Percentiles rank a stretch among this genome's conserved stretches.
Conservation (phyloP, 2,888 invertebrate genomes). For the Papilio demoleus region DNA sequence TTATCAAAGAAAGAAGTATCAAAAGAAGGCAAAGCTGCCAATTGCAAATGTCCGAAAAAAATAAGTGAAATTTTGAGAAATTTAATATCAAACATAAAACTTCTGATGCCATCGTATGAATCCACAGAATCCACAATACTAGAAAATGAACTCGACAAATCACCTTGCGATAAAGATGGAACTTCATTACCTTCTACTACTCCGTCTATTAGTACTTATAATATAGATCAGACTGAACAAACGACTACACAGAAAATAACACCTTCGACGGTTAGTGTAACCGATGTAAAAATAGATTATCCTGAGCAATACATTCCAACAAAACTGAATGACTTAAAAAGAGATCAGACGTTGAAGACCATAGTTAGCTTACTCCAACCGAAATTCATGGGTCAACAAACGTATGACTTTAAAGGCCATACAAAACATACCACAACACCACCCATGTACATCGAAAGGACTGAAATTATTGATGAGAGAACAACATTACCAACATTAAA, state of each 20-base stretch:
- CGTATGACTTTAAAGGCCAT: conserved; percentile 16
- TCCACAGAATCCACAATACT: conserved; percentile 24
- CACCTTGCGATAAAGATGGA: conserved; percentile 19
- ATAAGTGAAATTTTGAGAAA: conserved; percentile 53
- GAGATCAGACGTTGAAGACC: conserved; percentile 25
- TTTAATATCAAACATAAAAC: conserved; percentile 53
- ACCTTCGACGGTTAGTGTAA: not conserved
- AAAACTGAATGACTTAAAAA: conserved; percentile 28
- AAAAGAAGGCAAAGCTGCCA: conserved; percentile 33
- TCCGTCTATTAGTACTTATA: not conserved
- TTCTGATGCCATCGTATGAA: conserved; percentile 50
- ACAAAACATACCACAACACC: conserved; percentile 22
- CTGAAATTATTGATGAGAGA: conserved; percentile 30
- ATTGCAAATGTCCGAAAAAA: conserved; percentile 60
- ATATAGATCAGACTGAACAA: conserved; percentile 1
- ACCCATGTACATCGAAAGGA: conserved; percentile 27
- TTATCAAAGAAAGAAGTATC: conserved; percentile 20
- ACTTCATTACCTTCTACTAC: not conserved
- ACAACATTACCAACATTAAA: conserved; percentile 16
- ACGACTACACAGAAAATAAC: conserved; percentile 2
- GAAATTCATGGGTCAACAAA: conserved; percentile 23
- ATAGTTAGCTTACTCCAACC: conserved; percentile 30
- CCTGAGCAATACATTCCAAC: conserved; percentile 8
- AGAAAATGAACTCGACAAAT: conserved; percentile 16
- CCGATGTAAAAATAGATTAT: conserved; percentile 15